phyloP scores from a whole-genome alignment of 2,888 invertebrate species.

The Sabatieria punctata region DNA sequence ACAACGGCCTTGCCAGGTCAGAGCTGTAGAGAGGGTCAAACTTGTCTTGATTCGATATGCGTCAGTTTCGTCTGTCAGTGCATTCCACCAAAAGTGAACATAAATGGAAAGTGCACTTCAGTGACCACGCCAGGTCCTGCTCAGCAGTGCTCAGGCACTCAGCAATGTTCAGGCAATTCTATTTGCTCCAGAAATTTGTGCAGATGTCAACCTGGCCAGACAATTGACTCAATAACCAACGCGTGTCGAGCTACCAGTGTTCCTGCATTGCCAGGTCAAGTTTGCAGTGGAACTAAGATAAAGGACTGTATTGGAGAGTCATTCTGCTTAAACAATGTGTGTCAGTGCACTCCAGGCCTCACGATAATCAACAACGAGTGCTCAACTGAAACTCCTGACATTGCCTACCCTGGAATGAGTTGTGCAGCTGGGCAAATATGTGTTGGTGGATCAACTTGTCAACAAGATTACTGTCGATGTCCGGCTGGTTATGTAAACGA shows the following conservation, averaged over 20 bases:
- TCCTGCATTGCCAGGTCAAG: not conserved
- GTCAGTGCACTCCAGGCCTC: slow-evolving; percentile 12
- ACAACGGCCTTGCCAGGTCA: not conserved
- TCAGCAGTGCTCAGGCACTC: too few relatives aligned
- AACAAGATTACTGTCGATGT: slow-evolving; percentile 1
- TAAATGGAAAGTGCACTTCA: too few relatives aligned
- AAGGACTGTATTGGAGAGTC: not conserved
- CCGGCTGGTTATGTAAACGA: slow-evolving; percentile 3
- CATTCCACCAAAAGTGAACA: too few relatives aligned
- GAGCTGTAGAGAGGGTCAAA: not conserved
- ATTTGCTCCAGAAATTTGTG: too few relatives aligned
- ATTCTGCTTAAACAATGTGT: not conserved
- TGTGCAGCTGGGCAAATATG: slow-evolving; percentile 5
- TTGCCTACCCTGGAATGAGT: slow-evolving; percentile 7
- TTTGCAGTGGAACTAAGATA: not conserved
- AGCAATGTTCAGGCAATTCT: too few relatives aligned
- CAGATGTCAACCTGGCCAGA: not conserved
- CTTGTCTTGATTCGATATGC: slow-evolving; percentile 18
- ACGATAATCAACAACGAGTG: not conserved
- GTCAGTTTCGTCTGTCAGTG: too few relatives aligned
- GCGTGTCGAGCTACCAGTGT: not conserved
- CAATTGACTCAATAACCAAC: not conserved
- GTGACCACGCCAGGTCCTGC: too few relatives aligned
- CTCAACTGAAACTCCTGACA: too few relatives aligned
- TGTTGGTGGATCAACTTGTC: slow-evolving; percentile 7